Conservation (phyloP, 23 tunicate species). For the Aplidium turbinatum region DNA sequence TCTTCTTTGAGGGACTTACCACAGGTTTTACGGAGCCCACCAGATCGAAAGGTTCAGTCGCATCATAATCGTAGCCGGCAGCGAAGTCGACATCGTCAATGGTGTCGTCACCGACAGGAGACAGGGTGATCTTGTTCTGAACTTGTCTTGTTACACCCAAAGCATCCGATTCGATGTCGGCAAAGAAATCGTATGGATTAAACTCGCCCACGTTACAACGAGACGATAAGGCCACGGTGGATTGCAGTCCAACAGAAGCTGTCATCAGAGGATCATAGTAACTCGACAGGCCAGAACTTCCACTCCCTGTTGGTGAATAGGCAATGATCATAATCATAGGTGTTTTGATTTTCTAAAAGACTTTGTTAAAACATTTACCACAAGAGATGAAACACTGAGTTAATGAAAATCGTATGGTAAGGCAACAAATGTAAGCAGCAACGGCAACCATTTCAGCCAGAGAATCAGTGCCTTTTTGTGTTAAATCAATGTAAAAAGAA, state of each 20-base stretch:
- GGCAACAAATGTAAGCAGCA: no score
- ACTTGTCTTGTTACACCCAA: slow-evolving; percentile 1
- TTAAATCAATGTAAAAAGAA: no score
- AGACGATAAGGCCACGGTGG: background rate
- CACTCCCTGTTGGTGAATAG: slow-evolving; percentile 41
- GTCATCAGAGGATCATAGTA: slow-evolving; percentile 29
- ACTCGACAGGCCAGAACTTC: slow-evolving; percentile 10
- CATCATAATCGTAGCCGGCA: background rate
- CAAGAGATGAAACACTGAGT: no score
- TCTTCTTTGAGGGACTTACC: no score
- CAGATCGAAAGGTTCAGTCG: no score
- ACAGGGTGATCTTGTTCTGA: background rate
- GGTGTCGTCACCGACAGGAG: background rate
- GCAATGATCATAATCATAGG: background rate
- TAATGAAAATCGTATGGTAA: no score
- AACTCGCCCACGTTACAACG: background rate
- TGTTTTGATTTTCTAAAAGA: background rate
- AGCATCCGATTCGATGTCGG: slow-evolving; percentile 49
- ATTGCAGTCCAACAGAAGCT: background rate
- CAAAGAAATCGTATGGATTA: slow-evolving; percentile 21
- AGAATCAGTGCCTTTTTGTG: no score
- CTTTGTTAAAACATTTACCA: no score
- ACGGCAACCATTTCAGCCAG: no score
- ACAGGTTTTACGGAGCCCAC: no score
- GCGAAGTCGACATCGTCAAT: background rate